Evolutionary conservation across 2,888 invertebrate genomes (phyloP), one percentile per base, ranked within the genome.

Genomic region (Nomada ruficornis): DNA sequence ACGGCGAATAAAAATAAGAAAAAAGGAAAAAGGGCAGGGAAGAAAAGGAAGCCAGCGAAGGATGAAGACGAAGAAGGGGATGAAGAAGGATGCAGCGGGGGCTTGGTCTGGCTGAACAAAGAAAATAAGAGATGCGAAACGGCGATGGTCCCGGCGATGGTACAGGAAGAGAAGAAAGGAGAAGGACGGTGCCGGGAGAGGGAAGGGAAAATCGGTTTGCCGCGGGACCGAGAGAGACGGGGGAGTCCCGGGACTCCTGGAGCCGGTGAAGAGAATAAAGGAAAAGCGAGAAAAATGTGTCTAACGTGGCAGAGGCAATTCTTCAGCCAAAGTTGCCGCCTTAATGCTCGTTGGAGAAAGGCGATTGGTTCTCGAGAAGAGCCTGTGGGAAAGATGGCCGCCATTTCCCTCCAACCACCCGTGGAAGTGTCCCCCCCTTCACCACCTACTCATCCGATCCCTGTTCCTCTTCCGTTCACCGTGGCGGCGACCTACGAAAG

Each of bases 261-360:
- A 86, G 88, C 89, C 87, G 82, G 90, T 88, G 91, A 89, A 91
- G 90, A 92, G 93, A 93, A 93, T 93, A 93, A 93, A 93, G 94
- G 94, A 93, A 93, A 93, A 94, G 93, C 93, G 93, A 93, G 94
- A 94, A 94, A 94, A 93, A 94, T 94, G 94, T 93, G 93, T 94
- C 94, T 93, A 94, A 94, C 93, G 92, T 93, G 92, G 93, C 92
- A 92, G 91, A 89, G 90, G 93, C 93, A 94, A 94, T 94, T 94
- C 94, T 93, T 94, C 93, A 94, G 93, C 91, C 88, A 90, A 89
- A 93, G 94, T 94, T 94, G 93, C 94, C 94, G 94, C 93, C 93
- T 93, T 93, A 94, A 94, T 92, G 93, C 85, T 70, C 88, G 87
- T 83, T 78, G 89, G 89, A 91, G 93, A 91, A 90, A 93, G 90